Base-by-base conservation (phyloP, 2,113 vertebrate genomes). In the Piaya cayana region DNA sequence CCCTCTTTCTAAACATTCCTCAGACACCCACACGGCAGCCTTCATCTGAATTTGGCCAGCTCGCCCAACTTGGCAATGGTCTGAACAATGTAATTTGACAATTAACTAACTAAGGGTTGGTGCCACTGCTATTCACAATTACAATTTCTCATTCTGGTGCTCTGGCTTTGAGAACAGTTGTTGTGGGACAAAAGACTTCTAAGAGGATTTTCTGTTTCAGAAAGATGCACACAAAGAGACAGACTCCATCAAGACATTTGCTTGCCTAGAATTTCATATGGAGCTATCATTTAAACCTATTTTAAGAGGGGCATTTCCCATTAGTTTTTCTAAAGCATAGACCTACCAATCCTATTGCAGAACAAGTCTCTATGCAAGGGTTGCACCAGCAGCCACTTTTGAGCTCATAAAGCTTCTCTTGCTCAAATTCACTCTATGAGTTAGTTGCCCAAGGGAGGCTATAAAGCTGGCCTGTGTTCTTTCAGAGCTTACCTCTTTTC, bases 261-360 rank as follows among this genome's bases (percentile, higher is more conserved):
- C 18, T 56, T 82, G 49, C 72, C 68, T 43, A 64, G 49, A 56
- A 18, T 82, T 68, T 62, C 43, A 53, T 15, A 27, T 49, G 32
- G 20, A 90, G 27, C 43, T 69, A 82, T 32, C 39, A 55, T 56
- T 91, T 47, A 81, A 91, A 36, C 12, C 29, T 25, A 59, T 62
- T 82, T 72, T 85, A 82, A 52, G 47, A 34, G 27, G 4, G 64
- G 16, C 16, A 50, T 30, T 76, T 85, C 36, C 32, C 36, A 71
- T 84, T 30, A 82, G 18, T 56, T 91, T 52, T 55, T 72, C 30
- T 56, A 50, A 79, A 87, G 75, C 13, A 42, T 1, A 52, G 37
- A n/a, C 39, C 47, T 34, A 82, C 43, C 0, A 0, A 39, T 60
- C 47, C 56, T 36, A 2, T 36, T 87, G 78, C 62, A 11, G 1